Evolutionary conservation across 1,140 invertebrate genomes (phyloP), one percentile per base, ranked within the genome.

Genomic region (Nasonia giraulti): DNA sequence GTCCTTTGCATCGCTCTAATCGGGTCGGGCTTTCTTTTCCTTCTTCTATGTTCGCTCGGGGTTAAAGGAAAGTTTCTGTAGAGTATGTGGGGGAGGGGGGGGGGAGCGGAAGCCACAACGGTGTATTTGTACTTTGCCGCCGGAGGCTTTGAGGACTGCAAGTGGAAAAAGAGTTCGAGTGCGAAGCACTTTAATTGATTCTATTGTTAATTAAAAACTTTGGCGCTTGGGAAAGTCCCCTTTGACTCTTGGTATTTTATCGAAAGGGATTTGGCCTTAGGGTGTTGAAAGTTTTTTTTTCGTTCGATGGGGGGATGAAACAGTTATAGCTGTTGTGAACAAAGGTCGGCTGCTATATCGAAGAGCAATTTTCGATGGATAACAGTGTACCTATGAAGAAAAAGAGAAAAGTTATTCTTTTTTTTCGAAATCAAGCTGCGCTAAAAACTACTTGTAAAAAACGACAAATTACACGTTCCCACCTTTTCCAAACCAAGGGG

Each of bases 131-230:
- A 71, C 31, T 71, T 11, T 71, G 31, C 31, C 20, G 68, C 10
- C 7, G 8, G 20, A n/a, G n/a, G 20, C 55, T 62, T 62, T 62
- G 55, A 62, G 55, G 55, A 62, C 55, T 71, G 23, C 68, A 1
- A 12, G 68, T 31, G 27, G 31, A 71, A 71, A 71, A 71, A 71
- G 68, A 33, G 23, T 31, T 11, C 55, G 17, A 62, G 17, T n/a
- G 20, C 3, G 69, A 33, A 44, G 17, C 1, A 40, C 73, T 75
- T 20, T 75, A 75, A 75, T 75, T 75, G 73, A 44, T 75, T 75
- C 73, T 75, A 2, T 40, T 75, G 73, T 40, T 40, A 75, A 75
- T 75, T 75, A 75, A 75, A 75, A 75, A 75, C 12, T 33, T 71
- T 71, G 1, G 14, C 17, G 17, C 2, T n/a, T 17, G 55, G 55